Percentiles rank a stretch among this genome's conserved stretches.
Evolutionary conservation across 35 echinoderm and acorn worm genomes (phyloP).

Genomic region (Diadema setosum): DNA sequence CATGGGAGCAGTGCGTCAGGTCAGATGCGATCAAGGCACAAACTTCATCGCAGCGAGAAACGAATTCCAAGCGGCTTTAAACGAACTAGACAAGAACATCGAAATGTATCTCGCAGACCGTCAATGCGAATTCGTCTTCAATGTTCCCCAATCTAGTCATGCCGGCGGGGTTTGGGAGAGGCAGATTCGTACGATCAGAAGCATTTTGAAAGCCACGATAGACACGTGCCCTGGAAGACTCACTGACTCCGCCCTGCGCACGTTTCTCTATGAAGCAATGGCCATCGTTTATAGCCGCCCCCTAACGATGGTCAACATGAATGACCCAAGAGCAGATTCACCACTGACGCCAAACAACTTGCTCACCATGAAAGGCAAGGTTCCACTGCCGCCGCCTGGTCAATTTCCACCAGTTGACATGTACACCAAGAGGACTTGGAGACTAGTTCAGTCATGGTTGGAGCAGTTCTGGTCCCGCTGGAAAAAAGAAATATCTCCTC

Average conservation of each 20-base stretch:
- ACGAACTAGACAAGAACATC: conserved; percentile 15
- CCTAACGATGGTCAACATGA: conserved; percentile 29
- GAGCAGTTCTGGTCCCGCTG: conserved; percentile 70
- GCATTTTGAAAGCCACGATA: conserved; percentile 5
- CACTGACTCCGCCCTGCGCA: not conserved
- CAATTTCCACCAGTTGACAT: conserved; percentile 22
- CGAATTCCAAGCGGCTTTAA: conserved; percentile 38
- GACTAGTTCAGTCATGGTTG: conserved; percentile 35
- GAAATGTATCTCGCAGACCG: not conserved
- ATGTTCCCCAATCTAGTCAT: conserved; percentile 29
- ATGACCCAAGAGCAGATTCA: conserved; percentile 32
- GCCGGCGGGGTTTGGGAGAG: conserved; percentile 53
- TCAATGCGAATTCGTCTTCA: conserved; percentile 31
- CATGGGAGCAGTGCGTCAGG: conserved; percentile 3
- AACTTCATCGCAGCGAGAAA: conserved; percentile 67
- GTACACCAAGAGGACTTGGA: conserved; percentile 40
- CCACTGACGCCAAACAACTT: conserved; percentile 55
- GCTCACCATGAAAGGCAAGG: conserved; percentile 5
- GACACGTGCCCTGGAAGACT: not conserved
- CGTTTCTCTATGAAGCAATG: conserved; percentile 19
- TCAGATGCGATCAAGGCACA: conserved; percentile 50
- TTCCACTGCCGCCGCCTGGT: conserved; percentile 19
- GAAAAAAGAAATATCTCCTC: conserved; percentile 36
- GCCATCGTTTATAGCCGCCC: conserved; percentile 60
- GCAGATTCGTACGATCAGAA: conserved; percentile 28